Base-by-base conservation (phyloP, 2,113 vertebrate species). In the Rhadina sibilatrix region DNA sequence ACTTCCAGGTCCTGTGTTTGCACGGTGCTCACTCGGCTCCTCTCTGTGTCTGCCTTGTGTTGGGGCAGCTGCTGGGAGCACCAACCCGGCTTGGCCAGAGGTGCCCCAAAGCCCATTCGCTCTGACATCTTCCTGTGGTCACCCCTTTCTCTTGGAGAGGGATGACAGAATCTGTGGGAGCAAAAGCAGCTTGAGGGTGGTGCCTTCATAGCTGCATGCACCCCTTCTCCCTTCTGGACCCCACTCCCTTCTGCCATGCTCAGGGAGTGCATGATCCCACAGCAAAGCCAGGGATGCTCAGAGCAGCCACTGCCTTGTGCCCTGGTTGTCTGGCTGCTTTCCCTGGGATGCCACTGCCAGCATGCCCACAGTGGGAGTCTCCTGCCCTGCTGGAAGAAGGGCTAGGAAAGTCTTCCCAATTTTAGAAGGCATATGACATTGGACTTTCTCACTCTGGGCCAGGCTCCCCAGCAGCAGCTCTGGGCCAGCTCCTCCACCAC, bases 11-110 rank as follows among this genome's bases (percentile, higher is more conserved):
- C 64, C 65, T 0, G 1, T 44, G 42, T 71, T 81, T 71, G 75
- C 20, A 3, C 0, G 0, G 37, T 8, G 19, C 70, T 95, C 35
- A 0, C 37, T 72, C 2, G 0, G 61, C 57, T 5, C 20, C 20
- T 61, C 75, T 89, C 47, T 38, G 33, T 38, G 33, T 18, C 66
- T 64, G 59, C 38, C 33, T 27, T 59, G 12, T 6, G 5, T n/a
- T 1, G 1, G 33, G 31, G 63, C 0, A 0, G 59, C 86, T 79
- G 83, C 46, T 12, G 4, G 46, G 50, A 47, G 61, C 33, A 25
- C 68, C 1, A 3, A 27, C 57, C 38, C 0, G 0, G 1, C 40
- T 20, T 66, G 47, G 11, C 35, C 33, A 38, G n/a, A 42, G 56
- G 12, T 7, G 2, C 28, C 49, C 20, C 10, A 1, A 56, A 35